Conservation (phyloP, 1,140 invertebrate species). For the Pseudomyrmex concolor region DNA sequence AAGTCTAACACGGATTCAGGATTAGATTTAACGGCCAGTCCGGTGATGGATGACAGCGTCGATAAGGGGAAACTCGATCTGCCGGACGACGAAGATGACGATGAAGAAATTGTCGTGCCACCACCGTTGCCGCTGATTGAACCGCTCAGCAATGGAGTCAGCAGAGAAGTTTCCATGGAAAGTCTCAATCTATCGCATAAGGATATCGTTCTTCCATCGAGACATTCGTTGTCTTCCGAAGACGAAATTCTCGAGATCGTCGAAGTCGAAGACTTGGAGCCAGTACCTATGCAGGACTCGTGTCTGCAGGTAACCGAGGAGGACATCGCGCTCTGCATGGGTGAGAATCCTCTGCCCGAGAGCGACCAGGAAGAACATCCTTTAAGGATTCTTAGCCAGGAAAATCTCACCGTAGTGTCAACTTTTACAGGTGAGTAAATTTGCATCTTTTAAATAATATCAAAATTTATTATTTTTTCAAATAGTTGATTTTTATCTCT, state of each 20-base stretch:
- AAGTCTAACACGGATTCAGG: conserved; percentile 75
- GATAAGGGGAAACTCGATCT: conserved; percentile 76
- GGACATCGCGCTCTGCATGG: conserved; percentile 95
- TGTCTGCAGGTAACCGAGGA: conserved; percentile 96
- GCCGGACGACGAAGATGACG: conserved; percentile 87
- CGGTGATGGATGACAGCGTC: conserved; percentile 77
- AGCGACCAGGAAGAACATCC: conserved; percentile 92
- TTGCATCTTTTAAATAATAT: background rate
- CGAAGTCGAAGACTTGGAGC: conserved; percentile 92
- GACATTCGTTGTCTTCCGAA: conserved; percentile 83
- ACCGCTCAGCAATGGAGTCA: conserved; percentile 87
- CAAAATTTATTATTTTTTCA: background rate
- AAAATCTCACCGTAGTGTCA: conserved; percentile 95
- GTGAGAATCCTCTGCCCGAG: conserved; percentile 90
- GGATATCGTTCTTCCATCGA: conserved; percentile 80
- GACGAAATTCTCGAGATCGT: conserved; percentile 93
- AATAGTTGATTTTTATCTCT: background rate
- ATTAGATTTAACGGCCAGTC: conserved; percentile 69
- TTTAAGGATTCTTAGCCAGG: conserved; percentile 93
- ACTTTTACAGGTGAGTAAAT: conserved; percentile 89
- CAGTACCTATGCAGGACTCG: conserved; percentile 92
- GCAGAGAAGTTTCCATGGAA: conserved; percentile 91
- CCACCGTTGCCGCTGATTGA: conserved; percentile 91
- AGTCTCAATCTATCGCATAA: conserved; percentile 88
- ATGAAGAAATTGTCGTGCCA: conserved; percentile 90